Conservation (phyloP, 2,797 vertebrate genomes). For the Semotilus atromaculatus region DNA sequence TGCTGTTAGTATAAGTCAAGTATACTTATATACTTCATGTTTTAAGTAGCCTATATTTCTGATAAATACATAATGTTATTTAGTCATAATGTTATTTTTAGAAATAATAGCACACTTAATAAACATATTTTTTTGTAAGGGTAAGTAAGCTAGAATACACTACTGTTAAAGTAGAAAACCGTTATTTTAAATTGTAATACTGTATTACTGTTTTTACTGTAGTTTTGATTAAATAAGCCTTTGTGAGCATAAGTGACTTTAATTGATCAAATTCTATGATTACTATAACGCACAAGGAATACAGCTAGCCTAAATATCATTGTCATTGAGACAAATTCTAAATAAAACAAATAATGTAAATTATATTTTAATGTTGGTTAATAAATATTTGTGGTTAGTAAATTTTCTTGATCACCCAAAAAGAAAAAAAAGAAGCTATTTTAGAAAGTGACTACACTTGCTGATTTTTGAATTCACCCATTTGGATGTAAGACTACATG, state of each 20-base stretch:
- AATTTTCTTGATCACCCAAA: not conserved
- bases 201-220: not conserved
- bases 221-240: not conserved
- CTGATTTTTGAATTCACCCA: slow-evolving; percentile 7
- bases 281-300: not conserved
- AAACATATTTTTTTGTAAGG: no score
- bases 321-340: not conserved
- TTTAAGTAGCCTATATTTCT: no score
- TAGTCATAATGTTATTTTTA: no score
- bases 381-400: no score
- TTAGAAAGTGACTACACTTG: slow-evolving; percentile 8
- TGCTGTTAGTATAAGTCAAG: no score
- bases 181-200: not conserved
- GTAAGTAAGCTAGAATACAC: no score
- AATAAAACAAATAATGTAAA: not conserved
- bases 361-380: no score
- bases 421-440: not conserved
- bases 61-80: no score
- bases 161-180: not conserved
- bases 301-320: not conserved
- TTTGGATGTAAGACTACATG: slow-evolving; percentile 30
- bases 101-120: no score
- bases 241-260: not conserved
- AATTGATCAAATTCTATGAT: not conserved
- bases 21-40: no score